Evolutionary conservation across 2,888 invertebrate species (phyloP).

Genomic region (Maniola hyperantus): DNA sequence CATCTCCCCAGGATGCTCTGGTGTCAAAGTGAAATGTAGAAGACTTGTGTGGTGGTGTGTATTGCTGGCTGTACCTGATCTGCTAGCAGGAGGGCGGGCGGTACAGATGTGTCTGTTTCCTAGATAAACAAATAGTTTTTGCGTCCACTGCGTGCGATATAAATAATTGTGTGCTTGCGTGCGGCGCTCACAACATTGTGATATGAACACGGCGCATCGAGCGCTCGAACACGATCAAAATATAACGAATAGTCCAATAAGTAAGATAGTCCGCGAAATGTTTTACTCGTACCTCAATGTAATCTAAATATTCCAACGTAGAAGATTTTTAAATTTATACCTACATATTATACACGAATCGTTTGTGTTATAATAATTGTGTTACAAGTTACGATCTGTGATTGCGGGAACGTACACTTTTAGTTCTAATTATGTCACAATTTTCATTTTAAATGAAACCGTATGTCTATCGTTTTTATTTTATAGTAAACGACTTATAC

Average conservation of each 20-base stretch:
- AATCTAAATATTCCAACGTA: not conserved
- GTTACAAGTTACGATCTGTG: conserved; percentile 11
- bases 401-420: conserved; percentile 9
- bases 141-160: too few species aligned
- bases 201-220: not conserved
- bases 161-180: not conserved
- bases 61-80: too few species aligned
- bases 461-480: not conserved
- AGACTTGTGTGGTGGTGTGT: too few species aligned
- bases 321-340: conserved; percentile 5
- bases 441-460: not conserved
- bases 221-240: not conserved
- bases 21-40: too few species aligned
- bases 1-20: too few species aligned
- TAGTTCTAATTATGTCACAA: conserved; percentile 9
- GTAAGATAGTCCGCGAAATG: not conserved
- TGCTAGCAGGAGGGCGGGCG: too few species aligned
- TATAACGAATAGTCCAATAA: not conserved
- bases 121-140: too few species aligned
- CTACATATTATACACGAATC: conserved; percentile 8
- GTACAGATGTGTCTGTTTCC: too few species aligned
- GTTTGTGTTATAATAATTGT: conserved; percentile 4
- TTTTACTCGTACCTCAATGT: not conserved
- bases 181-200: not conserved
- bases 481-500: not conserved